Evolutionary conservation across 2,888 invertebrate genomes (phyloP), one percentile per base, ranked within the genome.

Genomic region (Thymelicus sylvestris): DNA sequence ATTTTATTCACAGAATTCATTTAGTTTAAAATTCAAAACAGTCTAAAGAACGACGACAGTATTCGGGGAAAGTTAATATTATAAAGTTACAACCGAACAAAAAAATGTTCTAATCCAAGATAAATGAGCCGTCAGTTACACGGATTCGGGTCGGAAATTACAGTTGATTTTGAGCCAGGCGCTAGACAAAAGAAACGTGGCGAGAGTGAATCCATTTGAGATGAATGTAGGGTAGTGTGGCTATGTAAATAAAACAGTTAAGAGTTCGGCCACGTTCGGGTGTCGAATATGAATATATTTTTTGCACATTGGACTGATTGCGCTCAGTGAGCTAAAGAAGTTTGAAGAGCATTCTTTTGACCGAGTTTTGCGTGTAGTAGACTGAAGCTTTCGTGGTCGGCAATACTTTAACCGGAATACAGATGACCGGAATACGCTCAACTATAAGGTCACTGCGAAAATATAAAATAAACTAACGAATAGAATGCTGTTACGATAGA

Each of bases 141-240:
- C 79, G 81, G 86, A 83, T 82, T 78, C 79, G 80, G 81, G 81
- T 86, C 86, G 85, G 85, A 88, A 88, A 89, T 86, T 80, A 83
- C 82, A 82, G 81, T 80, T 79, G 80, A 83, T 81, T 86, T 77
- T 79, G 78, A 82, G 77, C 78, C 74, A 76, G 81, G 80, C 78
- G 79, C 74, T 80, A 84, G 82, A 88, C 87, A 89, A 89, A 86
- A 86, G 85, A 82, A 76, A 78, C 60, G 76, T 76, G 80, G 86
- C 81, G 85, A 88, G 87, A 87, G 87, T 79, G 81, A 83, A 84
- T 77, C 76, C 76, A 79, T 85, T 85, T 64, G 57, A 68, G 31
- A 64, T 64, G 64, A 81, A 61, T 68, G 68, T 68, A 62, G 63
- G 62, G 44, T 68, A 59, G 66, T 60, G 44, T 59, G 57, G 7